Percentiles rank a stretch among this genome's conserved stretches.
These are phyloP conservation scores for Toxotes lorentzi DNA, from an alignment of 2,797 vertebrate species.

Conservation along the genomic window DNA sequence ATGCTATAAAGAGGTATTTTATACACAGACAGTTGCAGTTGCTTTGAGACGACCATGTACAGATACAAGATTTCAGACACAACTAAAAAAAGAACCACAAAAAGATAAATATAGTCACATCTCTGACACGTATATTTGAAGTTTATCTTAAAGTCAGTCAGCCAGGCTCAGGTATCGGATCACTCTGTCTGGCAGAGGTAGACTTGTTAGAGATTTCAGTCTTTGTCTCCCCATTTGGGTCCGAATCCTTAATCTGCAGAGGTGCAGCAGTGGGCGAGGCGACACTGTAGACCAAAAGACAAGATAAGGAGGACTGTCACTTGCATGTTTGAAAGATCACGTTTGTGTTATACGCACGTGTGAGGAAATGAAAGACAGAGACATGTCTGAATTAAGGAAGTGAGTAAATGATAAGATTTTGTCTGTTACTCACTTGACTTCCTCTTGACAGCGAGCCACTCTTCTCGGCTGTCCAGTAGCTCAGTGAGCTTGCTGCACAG, in stretches of 20 bases:
- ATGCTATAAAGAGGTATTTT: slow-evolving; percentile 73
- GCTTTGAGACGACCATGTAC: slow-evolving; percentile 54
- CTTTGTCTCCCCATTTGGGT: slow-evolving; percentile 87
- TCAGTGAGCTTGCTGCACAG: slow-evolving; percentile 91
- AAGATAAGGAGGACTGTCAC: not conserved
- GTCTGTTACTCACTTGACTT: slow-evolving; percentile 89
- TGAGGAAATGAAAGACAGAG: slow-evolving; percentile 37
- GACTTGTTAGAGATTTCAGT: slow-evolving; percentile 84
- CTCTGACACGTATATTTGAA: slow-evolving; percentile 40
- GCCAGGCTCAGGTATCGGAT: slow-evolving; percentile 85
- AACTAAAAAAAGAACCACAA: slow-evolving; percentile 58
- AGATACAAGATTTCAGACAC: slow-evolving; percentile 38
- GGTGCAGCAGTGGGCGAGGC: slow-evolving; percentile 91
- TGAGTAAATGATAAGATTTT: slow-evolving; percentile 5
- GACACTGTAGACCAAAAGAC: slow-evolving; percentile 82
- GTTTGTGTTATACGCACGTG: not conserved
- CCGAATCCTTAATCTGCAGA: slow-evolving; percentile 91
- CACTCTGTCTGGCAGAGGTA: slow-evolving; percentile 92
- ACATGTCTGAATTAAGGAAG: slow-evolving; percentile 17
- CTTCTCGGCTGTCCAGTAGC: slow-evolving; percentile 89
- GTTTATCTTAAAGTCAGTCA: slow-evolving; percentile 58
- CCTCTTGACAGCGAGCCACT: slow-evolving; percentile 90
- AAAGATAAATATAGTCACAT: slow-evolving; percentile 61
- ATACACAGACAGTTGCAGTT: slow-evolving; percentile 46
- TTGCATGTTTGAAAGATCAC: not conserved